phyloP scores from a whole-genome alignment of 2,888 invertebrate genomes.

The Lasioglossum pauxillum region DNA sequence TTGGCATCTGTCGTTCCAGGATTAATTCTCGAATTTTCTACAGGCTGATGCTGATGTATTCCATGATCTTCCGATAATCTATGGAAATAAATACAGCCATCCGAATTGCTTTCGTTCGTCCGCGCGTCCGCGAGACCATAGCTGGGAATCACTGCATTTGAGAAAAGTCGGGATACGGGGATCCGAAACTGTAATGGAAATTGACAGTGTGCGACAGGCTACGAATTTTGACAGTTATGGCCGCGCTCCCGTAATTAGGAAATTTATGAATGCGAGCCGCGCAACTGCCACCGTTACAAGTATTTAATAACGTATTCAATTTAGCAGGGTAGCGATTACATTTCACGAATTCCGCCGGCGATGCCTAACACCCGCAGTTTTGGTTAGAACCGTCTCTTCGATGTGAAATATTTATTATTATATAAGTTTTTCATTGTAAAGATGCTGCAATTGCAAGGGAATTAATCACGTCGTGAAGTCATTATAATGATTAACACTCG shows the following conservation, averaged over 20 bases:
- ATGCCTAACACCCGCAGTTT: neutral
- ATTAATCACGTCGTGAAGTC: neutral
- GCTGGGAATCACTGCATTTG: conserved; percentile 37
- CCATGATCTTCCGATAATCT: conserved; percentile 40
- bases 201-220: conserved; percentile 53
- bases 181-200: conserved; percentile 60
- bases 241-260: conserved; percentile 47
- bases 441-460: neutral
- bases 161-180: conserved; percentile 31
- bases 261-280: conserved; percentile 49
- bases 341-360: conserved; percentile 2
- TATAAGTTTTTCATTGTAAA: neutral
- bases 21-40: conserved; percentile 29
- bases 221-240: conserved; percentile 46
- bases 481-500: neutral
- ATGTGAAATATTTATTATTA: neutral
- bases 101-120: neutral
- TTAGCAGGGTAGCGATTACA: conserved; percentile 18
- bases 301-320: conserved; percentile 59
- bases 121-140: neutral
- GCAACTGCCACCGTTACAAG: conserved; percentile 28
- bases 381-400: neutral
- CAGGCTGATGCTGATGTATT: conserved; percentile 4
- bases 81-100: conserved; percentile 42
- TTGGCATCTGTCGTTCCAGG: neutral